These are phyloP conservation scores for Cactoblastis cactorum DNA, from an alignment of 2,888 invertebrate species.

Conservation along the genomic window DNA sequence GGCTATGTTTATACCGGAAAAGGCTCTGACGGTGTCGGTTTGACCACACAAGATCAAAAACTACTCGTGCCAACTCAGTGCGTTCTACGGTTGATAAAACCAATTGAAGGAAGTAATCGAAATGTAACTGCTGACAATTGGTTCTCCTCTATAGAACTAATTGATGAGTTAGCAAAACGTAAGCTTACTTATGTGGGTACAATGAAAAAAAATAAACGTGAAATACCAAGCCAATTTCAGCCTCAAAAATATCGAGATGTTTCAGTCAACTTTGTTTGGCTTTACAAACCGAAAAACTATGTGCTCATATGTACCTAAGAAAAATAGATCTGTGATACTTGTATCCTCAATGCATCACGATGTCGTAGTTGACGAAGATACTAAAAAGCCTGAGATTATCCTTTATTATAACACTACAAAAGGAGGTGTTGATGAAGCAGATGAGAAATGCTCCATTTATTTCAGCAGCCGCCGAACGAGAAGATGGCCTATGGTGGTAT, in stretches of 20 bases:
- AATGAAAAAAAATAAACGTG: neutral
- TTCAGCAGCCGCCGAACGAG: neutral
- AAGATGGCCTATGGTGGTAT: neutral
- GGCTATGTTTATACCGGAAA: no score
- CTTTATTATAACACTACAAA: neutral
- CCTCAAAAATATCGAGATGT: no score
- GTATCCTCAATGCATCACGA: neutral
- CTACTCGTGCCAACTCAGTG: no score
- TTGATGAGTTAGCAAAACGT: neutral
- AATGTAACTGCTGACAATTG: neutral
- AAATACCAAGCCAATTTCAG: no score
- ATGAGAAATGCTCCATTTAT: neutral
- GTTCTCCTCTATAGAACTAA: neutral
- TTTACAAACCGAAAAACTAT: neutral
- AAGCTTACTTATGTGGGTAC: neutral
- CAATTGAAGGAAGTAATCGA: neutral
- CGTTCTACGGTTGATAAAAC: constrained; percentile 7
- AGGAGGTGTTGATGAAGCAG: neutral
- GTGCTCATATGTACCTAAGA: neutral
- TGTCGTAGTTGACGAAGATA: neutral
- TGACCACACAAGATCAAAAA: no score
- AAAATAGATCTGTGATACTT: neutral
- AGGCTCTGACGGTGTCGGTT: no score
- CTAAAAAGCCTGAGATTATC: neutral
- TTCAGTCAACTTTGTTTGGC: neutral